These are phyloP conservation scores for Phania funesta DNA, from an alignment of 2,888 invertebrate genomes.

Conservation along the genomic window DNA sequence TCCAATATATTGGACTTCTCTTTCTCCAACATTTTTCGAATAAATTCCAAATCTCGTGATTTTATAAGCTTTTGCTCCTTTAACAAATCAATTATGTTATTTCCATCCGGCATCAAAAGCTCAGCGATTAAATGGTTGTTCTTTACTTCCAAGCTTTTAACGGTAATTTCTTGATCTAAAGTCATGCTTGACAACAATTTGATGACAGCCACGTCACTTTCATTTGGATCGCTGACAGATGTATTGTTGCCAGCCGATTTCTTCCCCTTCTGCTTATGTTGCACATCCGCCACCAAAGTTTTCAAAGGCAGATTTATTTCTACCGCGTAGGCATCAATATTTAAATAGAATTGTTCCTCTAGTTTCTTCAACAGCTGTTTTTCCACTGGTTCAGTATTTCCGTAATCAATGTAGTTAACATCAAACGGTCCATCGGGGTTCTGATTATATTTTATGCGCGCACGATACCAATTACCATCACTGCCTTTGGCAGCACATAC, in stretches of 20 bases:
- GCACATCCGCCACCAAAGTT: conserved; percentile 63
- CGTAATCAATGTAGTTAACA: conserved; percentile 85
- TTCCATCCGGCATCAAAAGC: conserved; percentile 69
- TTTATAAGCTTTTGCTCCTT: conserved; percentile 73
- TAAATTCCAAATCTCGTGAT: conserved; percentile 74
- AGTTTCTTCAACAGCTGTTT: conserved; percentile 81
- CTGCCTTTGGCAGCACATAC: conserved; percentile 84
- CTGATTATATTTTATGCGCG: conserved; percentile 79
- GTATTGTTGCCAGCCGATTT: conserved; percentile 26
- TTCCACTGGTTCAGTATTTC: conserved; percentile 84
- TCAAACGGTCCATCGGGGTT: conserved; percentile 80
- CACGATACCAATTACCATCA: conserved; percentile 88
- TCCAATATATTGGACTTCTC: conserved; percentile 74
- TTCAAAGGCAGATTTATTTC: conserved; percentile 78
- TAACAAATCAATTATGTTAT: conserved; percentile 72
- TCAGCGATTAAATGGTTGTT: conserved; percentile 77
- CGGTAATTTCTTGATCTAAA: conserved; percentile 71
- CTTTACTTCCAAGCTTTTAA: conserved; percentile 76
- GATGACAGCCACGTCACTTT: conserved; percentile 53
- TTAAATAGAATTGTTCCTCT: conserved; percentile 80
- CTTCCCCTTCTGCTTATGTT: conserved; percentile 67
- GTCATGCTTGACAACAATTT: conserved; percentile 72
- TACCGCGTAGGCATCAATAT: conserved; percentile 75
- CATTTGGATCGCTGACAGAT: conserved; percentile 22
- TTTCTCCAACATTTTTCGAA: conserved; percentile 76